Evolutionary conservation across 2,888 invertebrate species (phyloP), one percentile per base, ranked within the genome.

Genomic region (Ecdyonurus torrentis): DNA sequence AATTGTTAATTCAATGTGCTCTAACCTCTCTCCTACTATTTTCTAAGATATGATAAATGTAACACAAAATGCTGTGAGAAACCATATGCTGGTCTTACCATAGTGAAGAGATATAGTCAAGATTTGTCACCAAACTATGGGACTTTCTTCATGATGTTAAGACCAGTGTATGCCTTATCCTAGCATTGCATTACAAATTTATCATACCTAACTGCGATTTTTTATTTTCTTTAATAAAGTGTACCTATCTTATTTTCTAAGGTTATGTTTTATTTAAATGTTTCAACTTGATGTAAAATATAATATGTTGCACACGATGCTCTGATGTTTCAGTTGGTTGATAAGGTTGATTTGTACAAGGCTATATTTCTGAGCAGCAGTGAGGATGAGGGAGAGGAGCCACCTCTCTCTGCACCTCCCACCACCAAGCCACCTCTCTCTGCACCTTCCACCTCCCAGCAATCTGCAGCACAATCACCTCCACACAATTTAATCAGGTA

Each of bases 281-380:
- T 10, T 50, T 50, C n/a, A 50, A 50, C 18, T 50, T 50, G 50
- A 50, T n/a, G 18, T 10, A 50, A 50, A 10, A 50, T 50, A 50
- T 50, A 50, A 18, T 7, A 10, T 50, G 7, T 50, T 50, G 18
- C 50, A 50, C 7, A 7, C 10, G 50, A 50, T 7, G 18, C 7
- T 10, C 7, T 50, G 50, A 50, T 7, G 7, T 7, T 50, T 50
- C 10, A 50, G 22, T n/a, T n/a, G n/a, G n/a, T n/a, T n/a, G 79
- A 85, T 60, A 85, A 84, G 68, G 78, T 81, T 65, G 94, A 94
- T 74, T 77, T 96, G 2, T 96, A 92, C 71, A 91, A 90, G 74
- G 87, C 91, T 0, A 91, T 96, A 69, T 96, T 96, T 72, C 79
- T 89, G 24, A 86, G 86, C 69, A 89, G 89, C 64, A 87, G 86